Conservation (phyloP, 2,888 invertebrate genomes). For the Ditylenchus weischeri region DNA sequence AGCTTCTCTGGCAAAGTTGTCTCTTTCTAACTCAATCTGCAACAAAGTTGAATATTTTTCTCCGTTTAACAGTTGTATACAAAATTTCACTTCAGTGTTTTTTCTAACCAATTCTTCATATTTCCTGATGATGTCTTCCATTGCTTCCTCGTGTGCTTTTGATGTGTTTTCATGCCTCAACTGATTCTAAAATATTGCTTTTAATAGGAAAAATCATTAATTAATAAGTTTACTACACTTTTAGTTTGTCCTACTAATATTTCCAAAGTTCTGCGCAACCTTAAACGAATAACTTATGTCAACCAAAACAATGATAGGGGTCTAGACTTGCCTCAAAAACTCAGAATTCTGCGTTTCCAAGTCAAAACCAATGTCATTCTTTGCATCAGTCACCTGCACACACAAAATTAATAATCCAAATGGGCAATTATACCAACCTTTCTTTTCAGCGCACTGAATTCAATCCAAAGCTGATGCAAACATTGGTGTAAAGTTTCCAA, state of each 20-base stretch:
- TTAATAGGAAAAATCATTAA: not conserved
- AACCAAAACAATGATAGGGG: not conserved
- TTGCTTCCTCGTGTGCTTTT: constrained; percentile 5
- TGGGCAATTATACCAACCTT: not conserved
- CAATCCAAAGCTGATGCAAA: constrained; percentile 3
- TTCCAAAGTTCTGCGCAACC: not conserved
- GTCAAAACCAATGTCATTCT: not conserved
- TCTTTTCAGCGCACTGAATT: constrained; percentile 4
- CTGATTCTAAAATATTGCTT: not conserved
- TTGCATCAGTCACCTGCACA: constrained; percentile 2
- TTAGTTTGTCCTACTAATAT: not conserved
- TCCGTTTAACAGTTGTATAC: not conserved
- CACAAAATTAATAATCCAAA: not conserved
- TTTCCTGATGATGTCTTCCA: not conserved
- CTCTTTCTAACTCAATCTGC: constrained; percentile 3
- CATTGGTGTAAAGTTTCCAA: not conserved
- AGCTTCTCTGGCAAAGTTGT: not conserved
- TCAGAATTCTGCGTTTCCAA: constrained; percentile 7
- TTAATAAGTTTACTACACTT: not conserved
- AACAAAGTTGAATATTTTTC: not conserved
- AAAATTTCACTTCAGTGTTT: not conserved
- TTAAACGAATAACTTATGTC: not conserved
- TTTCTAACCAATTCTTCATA: constrained; percentile 1
- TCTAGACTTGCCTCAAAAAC: not conserved
- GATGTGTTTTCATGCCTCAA: not conserved